A percentile compares a stretch with the other conserved stretches of the same genome.
Conservation (phyloP, 1,140 invertebrate species). For the Bilobella aurantiaca region DNA sequence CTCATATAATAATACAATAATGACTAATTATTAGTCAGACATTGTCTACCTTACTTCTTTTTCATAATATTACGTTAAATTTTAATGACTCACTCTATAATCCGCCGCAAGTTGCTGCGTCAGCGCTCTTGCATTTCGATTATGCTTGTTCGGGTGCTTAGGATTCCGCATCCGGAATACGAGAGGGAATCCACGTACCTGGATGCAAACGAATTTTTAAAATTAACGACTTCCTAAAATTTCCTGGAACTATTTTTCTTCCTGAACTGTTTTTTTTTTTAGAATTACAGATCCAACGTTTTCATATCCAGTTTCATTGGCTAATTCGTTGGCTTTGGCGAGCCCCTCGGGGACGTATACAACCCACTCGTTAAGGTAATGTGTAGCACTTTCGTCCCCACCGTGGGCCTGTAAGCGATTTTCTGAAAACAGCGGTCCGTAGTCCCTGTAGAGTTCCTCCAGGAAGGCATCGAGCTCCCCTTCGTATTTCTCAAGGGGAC, state of each 20-base stretch:
- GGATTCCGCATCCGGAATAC: conserved; percentile 47
- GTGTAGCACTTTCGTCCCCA: conserved; percentile 31
- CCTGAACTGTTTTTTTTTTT: not conserved
- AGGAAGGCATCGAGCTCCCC: conserved; percentile 23
- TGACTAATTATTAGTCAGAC: too few relatives aligned
- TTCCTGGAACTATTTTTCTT: too few relatives aligned
- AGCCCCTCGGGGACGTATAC: conserved; percentile 45
- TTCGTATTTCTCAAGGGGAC: not conserved
- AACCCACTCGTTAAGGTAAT: conserved; percentile 49
- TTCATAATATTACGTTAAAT: too few relatives aligned
- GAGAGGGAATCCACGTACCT: conserved; percentile 48
- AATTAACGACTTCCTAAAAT: too few relatives aligned
- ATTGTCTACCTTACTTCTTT: too few relatives aligned
- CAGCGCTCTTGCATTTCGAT: conserved; percentile 33
- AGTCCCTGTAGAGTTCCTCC: conserved; percentile 23
- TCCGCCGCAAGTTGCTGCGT: conserved; percentile 32
- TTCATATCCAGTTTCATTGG: conserved; percentile 44
- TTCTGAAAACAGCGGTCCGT: conserved; percentile 24
- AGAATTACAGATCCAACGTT: conserved; percentile 44
- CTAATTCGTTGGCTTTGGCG: conserved; percentile 42
- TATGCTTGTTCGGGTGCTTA: conserved; percentile 37
- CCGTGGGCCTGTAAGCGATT: conserved; percentile 20
- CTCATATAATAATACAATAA: too few relatives aligned
- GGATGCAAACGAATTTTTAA: not conserved
- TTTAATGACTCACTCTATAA: conserved; percentile 31